Base-by-base conservation (phyloP, 2,797 vertebrate species). In the Manis crassicaudata region DNA sequence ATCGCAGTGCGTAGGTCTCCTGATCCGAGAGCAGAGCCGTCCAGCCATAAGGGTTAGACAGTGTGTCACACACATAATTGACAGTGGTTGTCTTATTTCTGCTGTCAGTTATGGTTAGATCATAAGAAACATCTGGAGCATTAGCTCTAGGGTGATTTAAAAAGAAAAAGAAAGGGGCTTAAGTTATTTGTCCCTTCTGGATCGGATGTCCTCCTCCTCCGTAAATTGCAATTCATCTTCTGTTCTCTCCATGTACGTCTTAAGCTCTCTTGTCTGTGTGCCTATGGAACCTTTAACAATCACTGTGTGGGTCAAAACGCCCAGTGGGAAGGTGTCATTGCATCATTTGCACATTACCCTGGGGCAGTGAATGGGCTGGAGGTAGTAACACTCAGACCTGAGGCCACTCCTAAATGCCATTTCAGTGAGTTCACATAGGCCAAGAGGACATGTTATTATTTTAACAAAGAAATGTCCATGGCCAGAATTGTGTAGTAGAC, bases 1-100 rank as follows among this genome's bases (percentile, higher is more conserved):
- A 98, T 82, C 60, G 94, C 95, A 98, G 0, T 0, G 27, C 52
- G 4, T 98, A 98, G 20, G 97, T 98, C 85, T 98, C 98, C 89
- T 98, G 98, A 97, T 98, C 98, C 97, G 98, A 89, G 80, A 99
- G 98, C 9, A 98, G 97, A 93, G 87, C 98, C 98, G 98, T 96
- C 98, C 98, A 99, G 80, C 98, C 98, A 72, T 97, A 79, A 1
- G 52, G 62, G 60, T 98, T 97, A 93, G 98, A 99, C 92, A 98
- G 91, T 23, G 98, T 98, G 92, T 98, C 98, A 13, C 12, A 18
- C 21, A 98, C 98, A 0, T 98, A 99, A 92, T 96, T 98, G 93
- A 98, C 97, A 63, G 83, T 98, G 65, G 54, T 98, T 65, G 97
- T 98, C 88, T 97, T 98, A 96, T 98, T 98, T 88, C 70, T 98